These are phyloP conservation scores for Tiliqua scincoides DNA, from an alignment of 2,113 vertebrate genomes.

Conservation along the genomic window DNA sequence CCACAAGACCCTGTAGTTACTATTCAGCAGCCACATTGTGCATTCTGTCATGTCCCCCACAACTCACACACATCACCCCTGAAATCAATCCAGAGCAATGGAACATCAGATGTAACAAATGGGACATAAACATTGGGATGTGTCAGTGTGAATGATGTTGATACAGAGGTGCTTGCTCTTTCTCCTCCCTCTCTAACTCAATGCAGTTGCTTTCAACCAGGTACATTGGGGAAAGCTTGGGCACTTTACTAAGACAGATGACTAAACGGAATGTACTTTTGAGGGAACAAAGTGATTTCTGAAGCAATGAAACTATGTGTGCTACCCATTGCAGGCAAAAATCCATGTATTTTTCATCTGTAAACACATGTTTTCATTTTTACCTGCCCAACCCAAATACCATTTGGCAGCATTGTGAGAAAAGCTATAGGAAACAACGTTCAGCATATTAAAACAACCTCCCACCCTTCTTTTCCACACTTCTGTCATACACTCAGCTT, in stretches of 20 bases:
- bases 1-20: neutral
- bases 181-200: neutral
- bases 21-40: neutral
- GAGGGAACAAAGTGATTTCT: neutral
- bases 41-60: too few relatives aligned
- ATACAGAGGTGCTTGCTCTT: neutral
- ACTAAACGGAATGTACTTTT: neutral
- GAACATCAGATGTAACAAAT: neutral
- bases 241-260: constrained; percentile 8
- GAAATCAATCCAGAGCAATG: neutral
- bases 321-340: neutral
- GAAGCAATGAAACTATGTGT: too few relatives aligned
- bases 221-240: neutral
- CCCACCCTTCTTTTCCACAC: neutral
- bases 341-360: neutral
- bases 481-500: constrained; percentile 11
- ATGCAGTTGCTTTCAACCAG: neutral
- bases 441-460: neutral
- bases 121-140: neutral
- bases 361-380: neutral
- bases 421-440: constrained; percentile 31
- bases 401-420: neutral
- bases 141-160: neutral
- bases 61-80: neutral
- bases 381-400: constrained; percentile 27